Conservation (phyloP, 2,888 invertebrate species). For the Patella depressa region DNA sequence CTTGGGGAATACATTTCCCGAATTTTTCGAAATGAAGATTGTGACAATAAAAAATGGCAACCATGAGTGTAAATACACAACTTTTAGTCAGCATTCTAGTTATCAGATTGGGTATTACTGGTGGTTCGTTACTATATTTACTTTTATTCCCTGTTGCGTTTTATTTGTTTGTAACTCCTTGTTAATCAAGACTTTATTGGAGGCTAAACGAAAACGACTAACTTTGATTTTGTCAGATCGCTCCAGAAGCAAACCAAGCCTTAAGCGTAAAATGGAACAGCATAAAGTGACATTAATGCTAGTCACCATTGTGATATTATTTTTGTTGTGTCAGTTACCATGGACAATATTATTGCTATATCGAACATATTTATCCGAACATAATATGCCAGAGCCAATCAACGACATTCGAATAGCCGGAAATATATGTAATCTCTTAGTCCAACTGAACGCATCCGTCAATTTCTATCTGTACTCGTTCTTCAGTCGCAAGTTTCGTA, state of each 20-base stretch:
- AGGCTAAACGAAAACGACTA: constrained; percentile 36
- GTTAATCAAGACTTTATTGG: constrained; percentile 76
- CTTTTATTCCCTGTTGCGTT: constrained; percentile 79
- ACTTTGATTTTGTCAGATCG: constrained; percentile 32
- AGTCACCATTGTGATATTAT: constrained; percentile 83
- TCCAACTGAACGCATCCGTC: constrained; percentile 81
- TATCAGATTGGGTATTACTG: constrained; percentile 78
- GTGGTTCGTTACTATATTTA: constrained; percentile 71
- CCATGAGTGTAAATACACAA: constrained; percentile 54
- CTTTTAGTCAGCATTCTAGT: constrained; percentile 74
- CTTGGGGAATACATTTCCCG: constrained; percentile 76
- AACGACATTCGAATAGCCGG: constrained; percentile 72
- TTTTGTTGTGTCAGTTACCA: constrained; percentile 82
- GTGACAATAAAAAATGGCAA: constrained; percentile 21
- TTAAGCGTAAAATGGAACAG: constrained; percentile 50
- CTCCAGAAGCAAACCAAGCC: constrained; percentile 64
- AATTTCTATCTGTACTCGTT: constrained; percentile 85
- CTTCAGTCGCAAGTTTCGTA: constrained; percentile 81
- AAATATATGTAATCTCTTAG: constrained; percentile 81
- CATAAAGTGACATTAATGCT: constrained; percentile 81
- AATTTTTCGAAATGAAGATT: constrained; percentile 76
- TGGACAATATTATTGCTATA: constrained; percentile 77
- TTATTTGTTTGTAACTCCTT: constrained; percentile 82
- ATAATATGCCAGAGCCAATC: constrained; percentile 34
- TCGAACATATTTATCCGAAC: constrained; percentile 47